These are phyloP conservation scores for Eclectus roratus DNA, from an alignment of 2,113 vertebrate species.

Conservation along the genomic window DNA sequence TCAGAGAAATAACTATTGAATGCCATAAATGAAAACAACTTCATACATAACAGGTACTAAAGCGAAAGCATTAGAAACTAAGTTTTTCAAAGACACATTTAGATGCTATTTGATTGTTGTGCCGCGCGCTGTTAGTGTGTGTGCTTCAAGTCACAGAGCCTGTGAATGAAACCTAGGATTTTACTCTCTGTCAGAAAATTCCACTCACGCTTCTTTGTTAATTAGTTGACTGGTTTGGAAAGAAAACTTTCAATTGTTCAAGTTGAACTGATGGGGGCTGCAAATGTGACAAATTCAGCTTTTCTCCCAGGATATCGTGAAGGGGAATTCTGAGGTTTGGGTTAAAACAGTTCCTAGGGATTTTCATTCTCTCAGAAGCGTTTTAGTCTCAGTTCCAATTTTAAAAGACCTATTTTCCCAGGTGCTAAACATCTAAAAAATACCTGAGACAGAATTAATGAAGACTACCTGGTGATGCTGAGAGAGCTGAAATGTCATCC, in stretches of 20 bases:
- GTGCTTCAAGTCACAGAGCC: background rate
- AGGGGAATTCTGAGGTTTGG: background rate
- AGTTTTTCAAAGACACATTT: background rate
- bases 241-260: background rate
- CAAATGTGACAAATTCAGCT: background rate
- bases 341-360: background rate
- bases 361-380: background rate
- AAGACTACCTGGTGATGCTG: background rate
- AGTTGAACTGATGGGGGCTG: background rate
- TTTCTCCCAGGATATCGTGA: background rate
- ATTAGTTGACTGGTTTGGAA: background rate
- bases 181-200: slow-evolving; percentile 29
- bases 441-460: background rate
- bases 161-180: background rate
- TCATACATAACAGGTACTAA: background rate
- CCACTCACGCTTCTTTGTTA: background rate
- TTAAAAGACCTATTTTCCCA: background rate
- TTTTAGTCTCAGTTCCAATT: background rate
- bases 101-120: background rate
- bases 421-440: background rate
- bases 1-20: background rate
- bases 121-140: background rate
- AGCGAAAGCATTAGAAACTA: background rate
- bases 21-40: background rate
- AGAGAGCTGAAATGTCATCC: background rate